Evolutionary conservation across 2,797 vertebrate genomes (phyloP).

Genomic region (Manis crassicaudata): DNA sequence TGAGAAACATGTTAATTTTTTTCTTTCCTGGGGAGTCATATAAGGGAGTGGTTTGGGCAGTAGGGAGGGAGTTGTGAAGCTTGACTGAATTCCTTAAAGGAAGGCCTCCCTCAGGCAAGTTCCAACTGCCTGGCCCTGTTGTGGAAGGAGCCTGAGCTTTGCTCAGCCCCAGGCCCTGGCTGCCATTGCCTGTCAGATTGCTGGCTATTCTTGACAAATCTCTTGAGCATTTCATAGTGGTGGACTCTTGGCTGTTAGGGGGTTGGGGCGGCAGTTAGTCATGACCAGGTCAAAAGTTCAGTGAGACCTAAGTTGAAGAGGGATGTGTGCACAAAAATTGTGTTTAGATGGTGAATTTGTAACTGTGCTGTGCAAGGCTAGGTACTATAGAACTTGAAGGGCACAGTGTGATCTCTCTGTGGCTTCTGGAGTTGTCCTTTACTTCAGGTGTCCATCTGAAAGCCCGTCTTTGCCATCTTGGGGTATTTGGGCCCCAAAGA

Average conservation of each 20-base stretch:
- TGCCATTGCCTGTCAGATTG: conserved; percentile 77
- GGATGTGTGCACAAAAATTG: not conserved
- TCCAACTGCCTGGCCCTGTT: conserved; percentile 75
- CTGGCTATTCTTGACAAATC: conserved; percentile 76
- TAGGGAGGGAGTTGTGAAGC: conserved; percentile 43
- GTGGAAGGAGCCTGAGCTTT: conserved; percentile 66
- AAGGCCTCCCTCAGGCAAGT: conserved; percentile 72
- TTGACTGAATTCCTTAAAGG: conserved; percentile 60
- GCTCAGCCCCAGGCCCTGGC: conserved; percentile 75
- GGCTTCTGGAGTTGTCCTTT: not conserved
- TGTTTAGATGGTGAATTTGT: not conserved
- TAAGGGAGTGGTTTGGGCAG: not conserved
- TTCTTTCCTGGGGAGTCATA: conserved; percentile 27
- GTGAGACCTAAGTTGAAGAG: conserved; percentile 74
- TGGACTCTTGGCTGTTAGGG: conserved; percentile 50
- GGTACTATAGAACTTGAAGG: not conserved
- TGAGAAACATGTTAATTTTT: conserved; percentile 70
- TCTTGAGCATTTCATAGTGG: conserved; percentile 25
- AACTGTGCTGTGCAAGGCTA: not conserved
- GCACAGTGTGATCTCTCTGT: not conserved
- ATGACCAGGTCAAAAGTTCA: conserved; percentile 86
- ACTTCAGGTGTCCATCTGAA: not conserved
- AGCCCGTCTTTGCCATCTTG: not conserved
- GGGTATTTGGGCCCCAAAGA: not conserved
- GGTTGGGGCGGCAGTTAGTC: conserved; percentile 63